phyloP scores from a whole-genome alignment of 2,888 invertebrate species.

The Lycocerus yunnanus region DNA sequence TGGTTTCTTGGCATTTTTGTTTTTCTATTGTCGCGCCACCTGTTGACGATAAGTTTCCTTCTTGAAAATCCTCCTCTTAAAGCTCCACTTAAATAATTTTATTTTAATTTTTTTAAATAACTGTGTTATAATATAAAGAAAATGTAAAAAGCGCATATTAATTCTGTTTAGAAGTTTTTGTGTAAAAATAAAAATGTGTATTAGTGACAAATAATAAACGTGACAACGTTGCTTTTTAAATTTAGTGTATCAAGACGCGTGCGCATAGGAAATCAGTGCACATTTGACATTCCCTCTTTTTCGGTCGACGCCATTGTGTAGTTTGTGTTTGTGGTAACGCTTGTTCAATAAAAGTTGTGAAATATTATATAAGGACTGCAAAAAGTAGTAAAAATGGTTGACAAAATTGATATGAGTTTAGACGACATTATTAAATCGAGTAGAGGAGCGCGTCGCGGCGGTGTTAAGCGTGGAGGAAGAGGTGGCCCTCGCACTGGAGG shows the following conservation, averaged over 20 bases:
- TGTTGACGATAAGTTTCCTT: too few species aligned
- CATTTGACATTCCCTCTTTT: not conserved
- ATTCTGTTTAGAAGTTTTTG: too few species aligned
- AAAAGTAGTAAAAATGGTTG: constrained; percentile 72
- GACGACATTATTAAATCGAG: constrained; percentile 94
- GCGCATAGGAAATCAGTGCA: not conserved
- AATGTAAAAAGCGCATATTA: too few species aligned
- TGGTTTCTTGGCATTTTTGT: too few species aligned
- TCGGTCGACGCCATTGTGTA: constrained; percentile 16
- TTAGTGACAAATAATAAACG: not conserved
- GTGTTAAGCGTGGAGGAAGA: constrained; percentile 52
- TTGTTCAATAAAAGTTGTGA: not conserved
- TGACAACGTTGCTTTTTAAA: not conserved
- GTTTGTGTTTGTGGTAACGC: constrained; percentile 20
- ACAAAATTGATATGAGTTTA: constrained; percentile 95
- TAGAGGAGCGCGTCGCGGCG: constrained; percentile 67
- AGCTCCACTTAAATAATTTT: too few species aligned
- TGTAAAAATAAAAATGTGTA: too few species aligned
- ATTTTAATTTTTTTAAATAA: too few species aligned
- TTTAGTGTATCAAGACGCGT: not conserved
- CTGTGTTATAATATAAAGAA: too few species aligned
- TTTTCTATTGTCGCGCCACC: too few species aligned
- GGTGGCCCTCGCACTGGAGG: constrained; percentile 52
- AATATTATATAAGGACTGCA: not conserved
- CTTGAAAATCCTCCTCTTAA: too few species aligned